Evolutionary conservation across 30 jellyfish, hydroid and myxozoan genomes (phyloP).

Genomic region (Phacellophora camtschatica): DNA sequence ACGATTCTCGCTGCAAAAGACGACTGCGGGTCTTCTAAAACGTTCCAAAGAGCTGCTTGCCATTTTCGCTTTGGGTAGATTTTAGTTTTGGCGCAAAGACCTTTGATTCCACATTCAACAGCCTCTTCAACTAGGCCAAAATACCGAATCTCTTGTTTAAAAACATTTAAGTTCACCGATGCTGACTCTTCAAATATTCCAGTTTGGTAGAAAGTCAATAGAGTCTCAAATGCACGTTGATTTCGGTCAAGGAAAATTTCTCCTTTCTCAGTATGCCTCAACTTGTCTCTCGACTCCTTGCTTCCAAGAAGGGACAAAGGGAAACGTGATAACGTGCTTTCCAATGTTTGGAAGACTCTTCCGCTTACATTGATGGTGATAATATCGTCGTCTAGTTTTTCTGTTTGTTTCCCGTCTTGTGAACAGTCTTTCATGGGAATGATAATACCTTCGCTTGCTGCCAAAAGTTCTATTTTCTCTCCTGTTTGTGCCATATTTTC

Average conservation of each 20-base stretch:
- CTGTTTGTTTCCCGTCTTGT: not conserved
- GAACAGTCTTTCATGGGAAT: not conserved
- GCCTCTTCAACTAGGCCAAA: conserved; percentile 91
- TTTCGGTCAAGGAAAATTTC: conserved; percentile 85
- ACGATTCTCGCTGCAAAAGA: conserved; percentile 77
- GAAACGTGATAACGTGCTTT: conserved; percentile 73
- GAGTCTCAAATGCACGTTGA: conserved; percentile 66
- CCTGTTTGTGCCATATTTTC: conserved; percentile 10
- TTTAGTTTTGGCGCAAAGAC: conserved; percentile 32
- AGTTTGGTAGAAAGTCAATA: conserved; percentile 88
- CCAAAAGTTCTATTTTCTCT: conserved; percentile 4
- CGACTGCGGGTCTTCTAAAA: conserved; percentile 90
- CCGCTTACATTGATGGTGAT: conserved; percentile 89
- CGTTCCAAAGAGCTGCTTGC: conserved; percentile 81
- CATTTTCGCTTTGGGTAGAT: conserved; percentile 63
- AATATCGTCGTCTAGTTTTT: conserved; percentile 40
- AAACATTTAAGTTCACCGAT: conserved; percentile 67
- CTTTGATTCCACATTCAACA: conserved; percentile 82
- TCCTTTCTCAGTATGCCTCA: conserved; percentile 68
- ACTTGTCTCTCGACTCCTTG: conserved; percentile 42
- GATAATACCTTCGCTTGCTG: not conserved
- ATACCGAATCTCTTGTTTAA: conserved; percentile 81
- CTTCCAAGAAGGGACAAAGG: conserved; percentile 90
- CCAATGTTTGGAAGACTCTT: conserved; percentile 71
- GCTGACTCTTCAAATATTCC: conserved; percentile 95